These are phyloP conservation scores for Alligator sinensis DNA, from an alignment of 2,113 vertebrate genomes.

Conservation along the genomic window DNA sequence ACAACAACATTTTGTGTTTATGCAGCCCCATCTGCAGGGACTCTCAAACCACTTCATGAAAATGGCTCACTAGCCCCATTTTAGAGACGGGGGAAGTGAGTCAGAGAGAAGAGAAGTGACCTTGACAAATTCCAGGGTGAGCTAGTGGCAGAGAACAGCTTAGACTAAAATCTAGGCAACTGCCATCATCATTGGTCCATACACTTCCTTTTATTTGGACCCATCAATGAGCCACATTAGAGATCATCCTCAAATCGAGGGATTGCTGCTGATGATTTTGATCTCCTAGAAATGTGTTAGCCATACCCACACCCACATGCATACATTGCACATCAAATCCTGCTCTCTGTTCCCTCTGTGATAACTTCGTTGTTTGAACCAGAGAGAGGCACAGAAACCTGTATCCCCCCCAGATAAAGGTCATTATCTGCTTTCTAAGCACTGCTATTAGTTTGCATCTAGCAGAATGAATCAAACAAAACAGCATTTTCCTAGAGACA, in stretches of 20 bases:
- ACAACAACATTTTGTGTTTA: not conserved
- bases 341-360: rapidly evolving
- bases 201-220: not conserved
- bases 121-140: not conserved
- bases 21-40: not conserved
- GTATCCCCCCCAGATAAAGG: not conserved
- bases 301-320: rapidly evolving
- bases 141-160: not conserved
- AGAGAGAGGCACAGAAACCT: rapidly evolving
- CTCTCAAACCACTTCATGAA: not conserved
- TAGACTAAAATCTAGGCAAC: not conserved
- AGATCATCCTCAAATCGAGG: no score
- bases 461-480: rapidly evolving
- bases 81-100: not conserved
- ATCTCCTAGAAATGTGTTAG: not conserved
- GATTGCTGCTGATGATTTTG: not conserved
- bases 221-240: no score
- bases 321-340: rapidly evolving
- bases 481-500: rapidly evolving
- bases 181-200: not conserved
- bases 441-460: rapidly evolving
- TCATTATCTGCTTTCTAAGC: not conserved
- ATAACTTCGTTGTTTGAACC: rapidly evolving
- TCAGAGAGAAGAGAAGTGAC: not conserved
- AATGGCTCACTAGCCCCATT: not conserved